These are phyloP conservation scores for Glossophaga mutica DNA, from an alignment of 2,797 vertebrate species.

Conservation along the genomic window DNA sequence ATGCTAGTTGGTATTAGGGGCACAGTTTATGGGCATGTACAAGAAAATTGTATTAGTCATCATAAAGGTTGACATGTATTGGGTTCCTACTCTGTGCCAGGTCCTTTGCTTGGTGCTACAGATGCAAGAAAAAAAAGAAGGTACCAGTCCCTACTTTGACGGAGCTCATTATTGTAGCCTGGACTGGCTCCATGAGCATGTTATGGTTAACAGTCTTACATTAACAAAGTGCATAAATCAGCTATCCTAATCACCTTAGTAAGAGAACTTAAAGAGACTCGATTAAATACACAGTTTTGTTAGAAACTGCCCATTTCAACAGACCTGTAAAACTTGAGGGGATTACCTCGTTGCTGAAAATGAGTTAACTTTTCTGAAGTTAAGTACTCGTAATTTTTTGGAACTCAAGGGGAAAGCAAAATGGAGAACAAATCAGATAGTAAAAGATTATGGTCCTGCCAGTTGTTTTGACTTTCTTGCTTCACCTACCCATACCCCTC, in stretches of 20 bases:
- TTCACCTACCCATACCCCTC: background rate
- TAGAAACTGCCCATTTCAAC: background rate
- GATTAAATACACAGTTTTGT: slow-evolving; percentile 1
- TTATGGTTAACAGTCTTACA: background rate
- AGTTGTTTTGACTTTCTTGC: background rate
- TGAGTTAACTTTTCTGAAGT: background rate
- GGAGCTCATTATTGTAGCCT: background rate
- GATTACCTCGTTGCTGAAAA: background rate
- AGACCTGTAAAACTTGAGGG: background rate
- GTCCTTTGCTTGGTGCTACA: background rate
- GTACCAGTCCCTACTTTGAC: background rate
- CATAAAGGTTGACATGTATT: background rate
- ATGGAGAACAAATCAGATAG: background rate
- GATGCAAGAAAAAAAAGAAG: background rate
- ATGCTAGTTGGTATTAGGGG: background rate
- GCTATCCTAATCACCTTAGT: background rate
- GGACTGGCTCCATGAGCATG: background rate
- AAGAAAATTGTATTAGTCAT: background rate
- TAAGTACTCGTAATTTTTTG: background rate
- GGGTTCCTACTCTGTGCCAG: background rate
- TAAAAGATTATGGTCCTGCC: background rate
- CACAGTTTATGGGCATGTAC: background rate
- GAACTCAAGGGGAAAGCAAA: background rate
- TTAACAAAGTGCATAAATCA: background rate
- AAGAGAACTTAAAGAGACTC: background rate